phyloP scores from a whole-genome alignment of 2,888 invertebrate species.

The Sericinus montela region DNA sequence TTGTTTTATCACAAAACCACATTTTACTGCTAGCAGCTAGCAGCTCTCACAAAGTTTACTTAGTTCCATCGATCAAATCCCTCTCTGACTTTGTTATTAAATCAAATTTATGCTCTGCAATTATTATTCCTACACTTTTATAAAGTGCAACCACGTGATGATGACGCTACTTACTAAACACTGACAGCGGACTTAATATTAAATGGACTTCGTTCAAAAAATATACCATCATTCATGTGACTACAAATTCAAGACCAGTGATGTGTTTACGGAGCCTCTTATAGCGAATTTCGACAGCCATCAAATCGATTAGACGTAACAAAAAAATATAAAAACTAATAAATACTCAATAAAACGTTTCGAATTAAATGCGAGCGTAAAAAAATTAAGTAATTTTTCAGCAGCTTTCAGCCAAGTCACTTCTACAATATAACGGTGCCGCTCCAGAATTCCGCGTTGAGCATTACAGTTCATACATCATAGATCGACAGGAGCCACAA shows the following conservation, averaged over 20 bases:
- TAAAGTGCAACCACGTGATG: conserved; percentile 36
- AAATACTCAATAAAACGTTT: conserved; percentile 52
- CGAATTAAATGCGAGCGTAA: conserved; percentile 52
- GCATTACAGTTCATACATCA: background rate
- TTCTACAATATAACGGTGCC: conserved; percentile 17
- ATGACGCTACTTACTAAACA: conserved; percentile 19
- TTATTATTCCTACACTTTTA: conserved; percentile 39
- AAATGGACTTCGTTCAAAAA: conserved; percentile 22
- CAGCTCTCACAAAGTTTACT: conserved; percentile 58
- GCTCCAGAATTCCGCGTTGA: conserved; percentile 21
- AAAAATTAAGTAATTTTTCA: conserved; percentile 62
- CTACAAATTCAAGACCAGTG: conserved; percentile 10
- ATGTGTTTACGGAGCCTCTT: conserved; percentile 4
- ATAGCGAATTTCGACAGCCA: conserved; percentile 36
- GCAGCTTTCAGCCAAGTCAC: conserved; percentile 58
- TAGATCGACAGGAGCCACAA: background rate
- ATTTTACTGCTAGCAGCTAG: conserved; percentile 76
- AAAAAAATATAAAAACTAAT: conserved; percentile 54
- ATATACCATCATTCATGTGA: conserved; percentile 2
- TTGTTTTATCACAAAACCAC: conserved; percentile 76
- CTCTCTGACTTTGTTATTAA: conserved; percentile 47
- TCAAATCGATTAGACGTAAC: conserved; percentile 31
- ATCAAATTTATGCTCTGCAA: conserved; percentile 36
- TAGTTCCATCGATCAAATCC: conserved; percentile 47
- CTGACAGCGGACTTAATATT: conserved; percentile 13